Conservation (phyloP, 2,797 vertebrate species). For the Phrynocephalus vlangalii region DNA sequence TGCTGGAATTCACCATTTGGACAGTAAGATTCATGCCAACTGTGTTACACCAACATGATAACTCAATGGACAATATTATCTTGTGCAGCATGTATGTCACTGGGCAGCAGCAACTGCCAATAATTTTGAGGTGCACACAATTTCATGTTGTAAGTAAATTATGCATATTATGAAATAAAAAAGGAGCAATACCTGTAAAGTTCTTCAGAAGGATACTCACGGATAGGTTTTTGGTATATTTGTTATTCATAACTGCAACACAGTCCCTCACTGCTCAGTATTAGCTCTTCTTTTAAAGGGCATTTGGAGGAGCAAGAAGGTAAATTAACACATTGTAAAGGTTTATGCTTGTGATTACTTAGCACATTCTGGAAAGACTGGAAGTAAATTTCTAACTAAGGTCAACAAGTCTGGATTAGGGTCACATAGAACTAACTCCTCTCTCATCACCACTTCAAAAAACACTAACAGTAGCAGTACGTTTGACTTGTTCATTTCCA, state of each 20-base stretch:
- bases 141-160: no score
- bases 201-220: background rate
- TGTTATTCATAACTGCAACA: background rate
- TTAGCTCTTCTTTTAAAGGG: slow-evolving; percentile 3
- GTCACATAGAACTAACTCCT: background rate
- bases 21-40: no score
- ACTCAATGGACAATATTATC: no score
- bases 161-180: no score
- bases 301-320: slow-evolving; percentile 27
- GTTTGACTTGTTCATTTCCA: slow-evolving; percentile 25
- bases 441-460: slow-evolving; percentile 5
- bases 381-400: background rate
- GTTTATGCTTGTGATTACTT: slow-evolving; percentile 29
- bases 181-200: no score
- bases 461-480: accelerated
- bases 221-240: background rate
- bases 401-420: slow-evolving; percentile 25
- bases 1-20: no score
- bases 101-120: no score
- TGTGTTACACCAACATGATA: no score
- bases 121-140: no score
- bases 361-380: slow-evolving; percentile 31
- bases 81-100: no score
- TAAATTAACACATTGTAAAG: slow-evolving; percentile 40
- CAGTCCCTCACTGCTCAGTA: background rate